Base-by-base conservation (phyloP, 2,888 invertebrate species). In the Catotricha subobsoleta region DNA sequence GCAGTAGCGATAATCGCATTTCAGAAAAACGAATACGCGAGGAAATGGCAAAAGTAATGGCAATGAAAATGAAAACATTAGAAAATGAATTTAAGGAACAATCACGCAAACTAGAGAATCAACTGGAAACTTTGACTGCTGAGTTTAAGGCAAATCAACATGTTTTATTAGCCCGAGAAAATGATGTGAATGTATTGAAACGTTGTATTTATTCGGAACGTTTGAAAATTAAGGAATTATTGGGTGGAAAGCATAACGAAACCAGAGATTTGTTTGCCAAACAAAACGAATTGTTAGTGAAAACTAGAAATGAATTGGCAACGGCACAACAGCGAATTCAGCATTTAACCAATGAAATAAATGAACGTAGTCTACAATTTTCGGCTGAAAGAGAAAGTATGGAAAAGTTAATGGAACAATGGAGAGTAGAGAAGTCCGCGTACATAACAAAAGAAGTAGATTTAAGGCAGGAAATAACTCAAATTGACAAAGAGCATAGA, bases 11-110 rank as follows among this genome's bases (percentile, higher is more conserved):
- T 55, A 2, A 62, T 21, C 20, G 20, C 8, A 25, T 16, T 15
- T 62, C 46, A 50, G 54, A 27, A 71, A 70, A 1, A 28, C 18
- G 13, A 20, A 71, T 77, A 41, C 65, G 76, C 2, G 73, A 76
- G 46, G 76, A 76, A 53, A 72, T 76, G 65, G 74, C 75, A 1
- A 73, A 73, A 48, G 69, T 74, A 44, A 75, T 73, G 48, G 71
- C 72, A 0, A 51, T 67, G 20, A 74, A 76, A 58, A 64, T 76
- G 48, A 72, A 72, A 54, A 64, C 66, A 0, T 59, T 69, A 8
- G 72, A 72, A 55, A 41, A 65, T 59, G 65, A 63, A 53, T 53
- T 54, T 54, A 46, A 67, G 55, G 46, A 55, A 51, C 42, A 68
- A 57, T 41, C 64, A 48, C 48, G 67, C 48, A 63, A 47, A 52